Evolutionary conservation across 2,888 invertebrate genomes (phyloP).

Genomic region (Aspidiotus destructor): DNA sequence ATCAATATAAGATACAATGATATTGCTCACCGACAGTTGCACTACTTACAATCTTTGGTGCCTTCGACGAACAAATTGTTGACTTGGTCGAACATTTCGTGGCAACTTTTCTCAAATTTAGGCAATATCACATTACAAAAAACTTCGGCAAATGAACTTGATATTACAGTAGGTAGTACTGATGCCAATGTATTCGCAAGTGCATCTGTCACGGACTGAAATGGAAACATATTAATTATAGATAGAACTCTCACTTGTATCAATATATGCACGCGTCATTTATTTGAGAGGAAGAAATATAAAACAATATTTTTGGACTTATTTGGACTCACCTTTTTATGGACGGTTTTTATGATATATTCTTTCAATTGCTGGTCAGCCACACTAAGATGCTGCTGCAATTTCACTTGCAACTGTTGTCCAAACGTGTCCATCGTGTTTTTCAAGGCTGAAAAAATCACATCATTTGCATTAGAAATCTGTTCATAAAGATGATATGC

Average conservation of each 20-base stretch:
- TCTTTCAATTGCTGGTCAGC: slow-evolving; percentile 68
- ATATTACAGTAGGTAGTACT: slow-evolving; percentile 20
- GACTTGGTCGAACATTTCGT: slow-evolving; percentile 78
- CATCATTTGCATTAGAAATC: background rate
- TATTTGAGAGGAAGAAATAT: no score
- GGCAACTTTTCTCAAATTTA: slow-evolving; percentile 74
- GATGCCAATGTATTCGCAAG: slow-evolving; percentile 9
- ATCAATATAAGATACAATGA: no score
- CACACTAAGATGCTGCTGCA: slow-evolving; percentile 59
- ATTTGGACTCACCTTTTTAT: slow-evolving; percentile 55
- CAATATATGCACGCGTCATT: no score
- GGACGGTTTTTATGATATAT: slow-evolving; percentile 67
- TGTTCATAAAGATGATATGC: background rate
- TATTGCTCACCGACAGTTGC: background rate
- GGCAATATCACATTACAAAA: slow-evolving; percentile 52
- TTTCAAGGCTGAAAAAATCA: slow-evolving; percentile 17
- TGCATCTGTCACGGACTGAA: slow-evolving; percentile 22
- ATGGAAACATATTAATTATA: slow-evolving; percentile 14
- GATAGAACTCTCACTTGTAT: slow-evolving; percentile 33
- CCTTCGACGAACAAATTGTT: slow-evolving; percentile 80
- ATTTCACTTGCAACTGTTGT: slow-evolving; percentile 48
- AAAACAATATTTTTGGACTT: no score
- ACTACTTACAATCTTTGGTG: slow-evolving; percentile 69
- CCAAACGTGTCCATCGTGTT: slow-evolving; percentile 25
- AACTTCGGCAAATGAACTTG: slow-evolving; percentile 19